These are phyloP conservation scores for Apamea crenata DNA, from an alignment of 2,888 invertebrate species.

Conservation along the genomic window DNA sequence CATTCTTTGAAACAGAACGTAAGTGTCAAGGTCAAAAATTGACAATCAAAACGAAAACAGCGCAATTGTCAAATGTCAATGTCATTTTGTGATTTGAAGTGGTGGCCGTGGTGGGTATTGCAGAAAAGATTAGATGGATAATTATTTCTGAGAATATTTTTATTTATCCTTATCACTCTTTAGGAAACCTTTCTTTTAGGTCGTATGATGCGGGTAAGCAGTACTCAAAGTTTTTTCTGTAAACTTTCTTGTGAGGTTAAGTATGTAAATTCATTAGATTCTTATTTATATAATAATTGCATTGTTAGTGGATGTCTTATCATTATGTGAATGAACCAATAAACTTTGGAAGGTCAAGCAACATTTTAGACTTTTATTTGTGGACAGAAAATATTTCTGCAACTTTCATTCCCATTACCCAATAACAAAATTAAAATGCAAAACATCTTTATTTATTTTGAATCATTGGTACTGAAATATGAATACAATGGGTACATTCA, in stretches of 20 bases:
- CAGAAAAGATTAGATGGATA: background rate
- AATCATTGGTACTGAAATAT: background rate
- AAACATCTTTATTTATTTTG: background rate
- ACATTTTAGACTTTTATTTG: background rate
- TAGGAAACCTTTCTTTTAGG: conserved; percentile 12
- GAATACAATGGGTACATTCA: background rate
- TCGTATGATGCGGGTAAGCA: conserved; percentile 72
- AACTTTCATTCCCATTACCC: background rate
- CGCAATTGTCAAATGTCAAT: conserved; percentile 11
- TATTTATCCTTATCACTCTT: background rate
- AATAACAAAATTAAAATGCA: background rate
- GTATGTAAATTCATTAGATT: background rate
- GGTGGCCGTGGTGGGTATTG: no score
- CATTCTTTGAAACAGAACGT: background rate
- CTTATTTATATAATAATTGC: conserved; percentile 11
- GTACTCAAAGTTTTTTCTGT: conserved; percentile 8
- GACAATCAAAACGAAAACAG: conserved; percentile 16
- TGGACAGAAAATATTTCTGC: background rate
- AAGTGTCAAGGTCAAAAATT: background rate
- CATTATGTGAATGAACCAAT: conserved; percentile 8
- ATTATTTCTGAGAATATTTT: background rate
- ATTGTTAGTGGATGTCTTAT: background rate
- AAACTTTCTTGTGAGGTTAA: conserved; percentile 36
- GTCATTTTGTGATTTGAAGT: conserved; percentile 12
- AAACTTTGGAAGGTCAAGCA: conserved; percentile 15